A percentile compares a stretch with the other conserved stretches of the same genome.
Conservation (phyloP, 2,888 invertebrate species). For the Lampropteryx suffumata region DNA sequence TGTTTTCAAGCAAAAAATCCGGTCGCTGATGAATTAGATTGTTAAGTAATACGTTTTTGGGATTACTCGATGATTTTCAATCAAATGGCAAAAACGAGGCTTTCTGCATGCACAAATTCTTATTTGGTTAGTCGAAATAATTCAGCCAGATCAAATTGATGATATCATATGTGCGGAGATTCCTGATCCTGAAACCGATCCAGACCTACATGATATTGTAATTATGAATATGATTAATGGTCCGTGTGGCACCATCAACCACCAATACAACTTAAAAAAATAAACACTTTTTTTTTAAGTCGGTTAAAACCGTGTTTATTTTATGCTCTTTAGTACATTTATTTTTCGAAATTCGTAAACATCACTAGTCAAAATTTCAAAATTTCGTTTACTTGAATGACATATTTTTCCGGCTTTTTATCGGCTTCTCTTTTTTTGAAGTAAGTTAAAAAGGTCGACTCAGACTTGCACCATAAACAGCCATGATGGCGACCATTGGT, state of each 20-base stretch:
- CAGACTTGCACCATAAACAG: no score
- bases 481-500: no score
- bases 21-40: background rate
- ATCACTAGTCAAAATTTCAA: no score
- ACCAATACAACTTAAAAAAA: no score
- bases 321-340: no score
- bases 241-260: slow-evolving; percentile 37
- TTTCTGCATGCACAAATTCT: background rate
- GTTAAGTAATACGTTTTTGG: background rate
- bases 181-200: slow-evolving; percentile 30
- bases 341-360: no score
- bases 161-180: slow-evolving; percentile 38
- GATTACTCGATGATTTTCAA: background rate
- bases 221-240: slow-evolving; percentile 40
- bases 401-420: no score
- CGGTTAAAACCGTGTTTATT: no score
- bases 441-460: no score
- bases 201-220: slow-evolving; percentile 29
- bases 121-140: slow-evolving; percentile 31
- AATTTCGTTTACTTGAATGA: no score
- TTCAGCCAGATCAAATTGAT: slow-evolving; percentile 34
- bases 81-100: background rate
- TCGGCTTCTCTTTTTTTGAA: no score
- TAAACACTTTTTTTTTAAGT: no score
- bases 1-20: slow-evolving; percentile 1